These are phyloP conservation scores for Tipula confusa DNA, from an alignment of 2,888 invertebrate species.

Conservation along the genomic window DNA sequence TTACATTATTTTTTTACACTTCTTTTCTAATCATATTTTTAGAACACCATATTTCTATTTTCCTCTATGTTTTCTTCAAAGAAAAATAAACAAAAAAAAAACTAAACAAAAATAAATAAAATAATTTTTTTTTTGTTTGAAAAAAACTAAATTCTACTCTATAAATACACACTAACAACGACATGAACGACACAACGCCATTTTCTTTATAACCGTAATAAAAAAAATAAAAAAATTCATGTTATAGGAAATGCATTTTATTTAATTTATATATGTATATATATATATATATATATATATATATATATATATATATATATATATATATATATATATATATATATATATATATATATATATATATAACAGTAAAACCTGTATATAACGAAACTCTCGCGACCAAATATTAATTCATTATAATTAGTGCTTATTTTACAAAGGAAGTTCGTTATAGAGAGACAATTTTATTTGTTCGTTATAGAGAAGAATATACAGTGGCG, in stretches of 20 bases:
- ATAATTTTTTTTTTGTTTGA: neutral
- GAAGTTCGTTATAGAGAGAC: too few species aligned
- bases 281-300: too few species aligned
- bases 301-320: too few species aligned
- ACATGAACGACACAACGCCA: neutral
- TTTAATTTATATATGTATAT: neutral
- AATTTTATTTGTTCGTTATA: too few species aligned
- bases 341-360: too few species aligned
- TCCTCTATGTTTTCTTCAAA: neutral
- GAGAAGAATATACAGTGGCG: too few species aligned
- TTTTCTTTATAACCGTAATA: neutral
- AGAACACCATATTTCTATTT: neutral
- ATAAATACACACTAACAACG: neutral
- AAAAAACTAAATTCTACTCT: neutral
- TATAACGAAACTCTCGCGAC: too few species aligned
- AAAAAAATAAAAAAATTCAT: neutral
- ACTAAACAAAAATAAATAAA: neutral
- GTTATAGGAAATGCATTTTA: slow-evolving; percentile 21
- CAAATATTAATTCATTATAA: too few species aligned
- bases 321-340: too few species aligned
- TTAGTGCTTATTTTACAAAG: too few species aligned
- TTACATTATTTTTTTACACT: neutral
- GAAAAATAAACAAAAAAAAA: neutral
- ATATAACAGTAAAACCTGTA: too few species aligned
- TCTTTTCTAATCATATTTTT: slow-evolving; percentile 21